These are phyloP conservation scores for Struthidea cinerea DNA, from an alignment of 2,113 vertebrate species.

Conservation along the genomic window DNA sequence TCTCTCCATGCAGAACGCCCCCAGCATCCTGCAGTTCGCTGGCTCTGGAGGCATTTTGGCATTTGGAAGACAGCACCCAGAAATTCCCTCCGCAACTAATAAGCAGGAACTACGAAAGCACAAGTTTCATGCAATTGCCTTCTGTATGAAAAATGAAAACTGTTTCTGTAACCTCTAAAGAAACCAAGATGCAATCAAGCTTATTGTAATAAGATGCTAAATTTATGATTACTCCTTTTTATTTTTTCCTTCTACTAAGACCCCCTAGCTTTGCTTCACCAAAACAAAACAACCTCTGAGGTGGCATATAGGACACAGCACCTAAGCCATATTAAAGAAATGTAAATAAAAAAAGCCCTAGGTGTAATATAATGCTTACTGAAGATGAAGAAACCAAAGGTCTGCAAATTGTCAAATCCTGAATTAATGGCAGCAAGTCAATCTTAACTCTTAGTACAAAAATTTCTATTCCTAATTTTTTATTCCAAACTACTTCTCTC, in stretches of 20 bases:
- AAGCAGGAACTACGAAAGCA: slow-evolving; percentile 13
- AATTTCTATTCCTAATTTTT: background rate
- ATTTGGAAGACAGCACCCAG: slow-evolving; percentile 31
- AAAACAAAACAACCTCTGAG: background rate
- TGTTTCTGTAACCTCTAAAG: slow-evolving; percentile 20
- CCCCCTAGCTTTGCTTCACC: background rate
- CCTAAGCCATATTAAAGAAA: background rate
- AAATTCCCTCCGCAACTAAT: slow-evolving; percentile 15
- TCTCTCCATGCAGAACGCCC: background rate
- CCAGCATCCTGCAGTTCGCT: background rate
- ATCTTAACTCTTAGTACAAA: background rate
- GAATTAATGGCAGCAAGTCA: background rate
- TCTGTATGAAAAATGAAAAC: slow-evolving; percentile 20
- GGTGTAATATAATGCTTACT: background rate
- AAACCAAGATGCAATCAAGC: slow-evolving; percentile 26
- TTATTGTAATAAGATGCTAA: slow-evolving; percentile 20
- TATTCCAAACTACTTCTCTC: background rate
- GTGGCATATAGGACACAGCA: background rate
- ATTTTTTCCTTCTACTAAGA: background rate
- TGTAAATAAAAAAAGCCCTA: background rate
- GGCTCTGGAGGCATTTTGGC: slow-evolving; percentile 9
- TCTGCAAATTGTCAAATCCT: background rate
- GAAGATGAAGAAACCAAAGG: background rate
- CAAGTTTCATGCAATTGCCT: background rate
- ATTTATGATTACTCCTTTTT: background rate